Percentiles rank a stretch among this genome's conserved stretches.
phyloP scores from a whole-genome alignment of 2,113 vertebrate genomes.

The Pelecanoides urinatrix region DNA sequence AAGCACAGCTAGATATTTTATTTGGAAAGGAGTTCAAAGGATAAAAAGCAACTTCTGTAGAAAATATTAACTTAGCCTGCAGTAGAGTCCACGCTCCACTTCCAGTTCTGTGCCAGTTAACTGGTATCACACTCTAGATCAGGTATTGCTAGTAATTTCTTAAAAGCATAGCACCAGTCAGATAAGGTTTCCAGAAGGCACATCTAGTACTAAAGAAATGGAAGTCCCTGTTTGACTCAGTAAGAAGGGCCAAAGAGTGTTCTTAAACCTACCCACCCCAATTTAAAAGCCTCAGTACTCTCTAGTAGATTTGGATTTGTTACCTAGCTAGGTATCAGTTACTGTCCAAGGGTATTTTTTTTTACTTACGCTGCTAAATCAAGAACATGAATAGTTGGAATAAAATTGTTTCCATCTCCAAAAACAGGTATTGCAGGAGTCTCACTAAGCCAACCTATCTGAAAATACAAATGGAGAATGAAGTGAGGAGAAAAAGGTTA shows the following conservation, averaged over 20 bases:
- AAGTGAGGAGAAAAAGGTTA: background rate
- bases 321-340: background rate
- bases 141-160: background rate
- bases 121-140: background rate
- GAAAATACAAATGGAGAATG: constrained; percentile 1
- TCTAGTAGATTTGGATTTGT: background rate
- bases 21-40: background rate
- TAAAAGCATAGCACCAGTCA: background rate
- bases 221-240: background rate
- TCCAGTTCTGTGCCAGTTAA: background rate
- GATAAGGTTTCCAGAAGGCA: background rate
- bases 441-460: constrained; percentile 85
- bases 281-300: background rate
- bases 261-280: background rate
- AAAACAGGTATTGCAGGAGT: constrained; percentile 77
- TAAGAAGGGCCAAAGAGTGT: background rate
- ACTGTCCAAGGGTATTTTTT: no score
- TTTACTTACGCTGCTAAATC: constrained; percentile 85
- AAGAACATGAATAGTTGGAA: constrained; percentile 87
- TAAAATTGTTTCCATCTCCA: constrained; percentile 83
- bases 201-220: background rate
- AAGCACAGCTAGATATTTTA: background rate
- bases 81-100: background rate
- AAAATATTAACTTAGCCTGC: background rate
- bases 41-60: background rate